Percentiles rank a stretch among this genome's conserved stretches.
Evolutionary conservation across 53 echinoderm and acorn worm genomes (phyloP).

Genomic region (Actinopyga echinites): DNA sequence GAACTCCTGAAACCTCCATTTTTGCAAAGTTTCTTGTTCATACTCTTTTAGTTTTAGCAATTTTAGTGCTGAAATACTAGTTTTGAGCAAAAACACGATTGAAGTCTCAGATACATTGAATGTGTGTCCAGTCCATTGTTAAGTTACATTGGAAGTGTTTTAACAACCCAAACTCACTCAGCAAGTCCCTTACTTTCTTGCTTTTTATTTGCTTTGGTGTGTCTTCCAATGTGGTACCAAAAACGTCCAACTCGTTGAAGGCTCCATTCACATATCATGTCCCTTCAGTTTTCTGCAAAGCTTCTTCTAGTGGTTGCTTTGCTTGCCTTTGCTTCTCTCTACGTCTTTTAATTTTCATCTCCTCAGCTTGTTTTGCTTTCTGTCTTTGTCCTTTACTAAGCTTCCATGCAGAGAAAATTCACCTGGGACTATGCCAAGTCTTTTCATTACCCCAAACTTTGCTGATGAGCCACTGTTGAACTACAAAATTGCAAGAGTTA

Average conservation of each 20-base stretch:
- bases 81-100: constrained; percentile 10
- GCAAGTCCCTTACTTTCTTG: neutral
- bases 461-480: constrained; percentile 54
- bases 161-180: neutral
- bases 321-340: constrained; percentile 32
- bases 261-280: constrained; percentile 21
- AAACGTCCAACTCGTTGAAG: constrained; percentile 20
- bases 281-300: constrained; percentile 10
- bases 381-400: neutral
- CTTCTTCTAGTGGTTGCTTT: constrained; percentile 5
- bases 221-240: neutral
- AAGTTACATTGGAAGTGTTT: neutral
- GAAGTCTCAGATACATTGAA: constrained; percentile 10
- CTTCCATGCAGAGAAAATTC: neutral
- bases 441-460: constrained; percentile 35
- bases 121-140: neutral
- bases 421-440: constrained; percentile 9
- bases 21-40: too few species aligned
- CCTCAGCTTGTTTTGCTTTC: constrained; percentile 20
- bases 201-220: neutral
- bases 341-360: neutral
- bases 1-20: too few species aligned
- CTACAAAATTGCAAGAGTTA: constrained; percentile 48
- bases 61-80: too few species aligned
- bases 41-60: too few species aligned